Conservation (phyloP, 2,797 vertebrate genomes). For the Glyptemys insculpta region DNA sequence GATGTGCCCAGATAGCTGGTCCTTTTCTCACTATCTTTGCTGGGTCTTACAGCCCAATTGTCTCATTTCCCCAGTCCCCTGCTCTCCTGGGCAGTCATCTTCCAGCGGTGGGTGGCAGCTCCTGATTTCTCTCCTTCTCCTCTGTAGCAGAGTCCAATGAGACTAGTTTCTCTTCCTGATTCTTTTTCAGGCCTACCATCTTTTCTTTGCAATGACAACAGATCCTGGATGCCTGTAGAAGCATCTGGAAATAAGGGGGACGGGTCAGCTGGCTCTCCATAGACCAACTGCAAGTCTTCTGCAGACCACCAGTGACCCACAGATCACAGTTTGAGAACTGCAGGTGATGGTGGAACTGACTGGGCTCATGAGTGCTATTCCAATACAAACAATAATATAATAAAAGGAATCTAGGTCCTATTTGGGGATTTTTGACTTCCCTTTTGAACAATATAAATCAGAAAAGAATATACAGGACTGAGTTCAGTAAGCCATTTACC, state of each 20-base stretch:
- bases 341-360: too few relatives aligned
- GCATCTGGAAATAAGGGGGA: not conserved
- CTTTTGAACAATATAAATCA: not conserved
- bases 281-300: not conserved
- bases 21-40: not conserved
- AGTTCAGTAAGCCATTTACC: not conserved
- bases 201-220: not conserved
- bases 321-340: not conserved
- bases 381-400: not conserved
- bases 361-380: not conserved
- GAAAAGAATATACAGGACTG: not conserved
- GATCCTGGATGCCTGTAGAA: not conserved
- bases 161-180: not conserved
- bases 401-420: not conserved
- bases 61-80: not conserved
- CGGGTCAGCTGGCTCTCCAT: accelerated
- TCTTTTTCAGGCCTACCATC: not conserved
- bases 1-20: not conserved
- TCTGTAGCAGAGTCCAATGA: not conserved
- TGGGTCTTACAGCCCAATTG: not conserved
- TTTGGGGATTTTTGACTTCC: not conserved
- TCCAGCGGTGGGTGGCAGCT: not conserved
- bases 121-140: not conserved
- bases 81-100: not conserved
- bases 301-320: not conserved